These are phyloP conservation scores for Lepilemur septentrionalis DNA, from an alignment of 2,797 vertebrate genomes.

Conservation along the genomic window DNA sequence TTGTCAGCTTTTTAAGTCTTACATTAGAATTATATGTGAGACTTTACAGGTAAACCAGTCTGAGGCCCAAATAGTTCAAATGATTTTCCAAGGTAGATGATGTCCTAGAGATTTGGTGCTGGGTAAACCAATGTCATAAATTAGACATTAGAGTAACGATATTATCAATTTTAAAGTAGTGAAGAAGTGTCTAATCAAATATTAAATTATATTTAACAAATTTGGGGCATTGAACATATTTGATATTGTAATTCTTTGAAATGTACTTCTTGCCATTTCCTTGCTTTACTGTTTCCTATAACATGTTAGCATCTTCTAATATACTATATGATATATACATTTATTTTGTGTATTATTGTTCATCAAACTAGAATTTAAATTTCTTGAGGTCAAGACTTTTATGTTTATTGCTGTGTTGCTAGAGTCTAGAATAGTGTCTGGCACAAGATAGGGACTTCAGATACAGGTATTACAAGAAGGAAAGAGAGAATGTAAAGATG, in stretches of 20 bases:
- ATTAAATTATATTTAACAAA: background rate
- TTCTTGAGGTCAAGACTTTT: background rate
- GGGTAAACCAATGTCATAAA: background rate
- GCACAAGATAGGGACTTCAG: background rate
- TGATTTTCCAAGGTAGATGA: background rate
- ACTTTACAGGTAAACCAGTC: background rate
- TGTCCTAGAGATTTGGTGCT: background rate
- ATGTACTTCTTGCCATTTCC: background rate
- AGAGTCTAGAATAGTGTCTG: background rate
- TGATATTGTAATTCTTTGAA: background rate
- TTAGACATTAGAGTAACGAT: background rate
- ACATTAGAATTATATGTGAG: background rate
- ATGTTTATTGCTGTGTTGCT: background rate
- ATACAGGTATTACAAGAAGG: background rate
- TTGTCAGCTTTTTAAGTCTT: background rate
- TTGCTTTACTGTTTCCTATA: background rate
- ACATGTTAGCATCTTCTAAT: background rate
- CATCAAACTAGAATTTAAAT: background rate
- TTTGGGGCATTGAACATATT: background rate
- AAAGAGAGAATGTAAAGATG: background rate
- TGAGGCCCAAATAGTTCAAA: background rate
- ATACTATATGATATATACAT: background rate
- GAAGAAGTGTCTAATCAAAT: background rate
- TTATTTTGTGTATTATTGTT: background rate
- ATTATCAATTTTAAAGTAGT: background rate